These are phyloP conservation scores for Phaethornis superciliosus DNA, from an alignment of 2,113 vertebrate species.

Conservation along the genomic window DNA sequence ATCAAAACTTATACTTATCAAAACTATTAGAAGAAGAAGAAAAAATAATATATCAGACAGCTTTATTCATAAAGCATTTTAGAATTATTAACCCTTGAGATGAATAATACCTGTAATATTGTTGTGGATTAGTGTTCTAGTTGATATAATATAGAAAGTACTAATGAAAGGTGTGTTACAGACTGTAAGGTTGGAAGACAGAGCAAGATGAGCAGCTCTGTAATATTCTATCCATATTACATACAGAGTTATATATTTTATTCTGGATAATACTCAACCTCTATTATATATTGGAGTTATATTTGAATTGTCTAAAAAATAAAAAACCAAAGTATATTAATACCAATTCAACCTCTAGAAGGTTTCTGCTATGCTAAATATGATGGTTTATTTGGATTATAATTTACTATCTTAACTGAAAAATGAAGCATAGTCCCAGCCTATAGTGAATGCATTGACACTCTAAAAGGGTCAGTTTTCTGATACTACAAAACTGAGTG, in stretches of 20 bases:
- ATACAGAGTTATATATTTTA: not conserved
- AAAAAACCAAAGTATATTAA: not conserved
- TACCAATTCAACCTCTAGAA: not conserved
- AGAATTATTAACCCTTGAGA: not conserved
- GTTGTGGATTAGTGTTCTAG: not conserved
- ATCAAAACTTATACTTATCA: not conserved
- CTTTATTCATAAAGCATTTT: not conserved
- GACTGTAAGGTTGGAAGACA: not conserved
- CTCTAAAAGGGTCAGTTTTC: not conserved
- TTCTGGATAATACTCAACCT: not conserved
- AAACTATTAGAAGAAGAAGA: too few species aligned
- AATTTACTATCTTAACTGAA: not conserved
- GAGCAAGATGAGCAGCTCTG: not conserved
- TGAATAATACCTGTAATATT: not conserved
- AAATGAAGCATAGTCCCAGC: not conserved
- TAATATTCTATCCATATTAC: not conserved
- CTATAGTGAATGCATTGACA: not conserved
- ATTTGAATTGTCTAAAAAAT: not conserved
- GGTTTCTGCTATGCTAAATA: not conserved
- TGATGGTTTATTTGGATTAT: not conserved
- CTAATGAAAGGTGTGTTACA: not conserved
- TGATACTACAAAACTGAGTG: not conserved
- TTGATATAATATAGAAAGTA: not conserved
- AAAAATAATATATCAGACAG: not conserved
- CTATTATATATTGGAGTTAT: not conserved